A percentile compares a stretch with the other conserved stretches of the same genome.
Evolutionary conservation across 2,113 vertebrate species (phyloP).

Genomic region (Neoarius graeffei): DNA sequence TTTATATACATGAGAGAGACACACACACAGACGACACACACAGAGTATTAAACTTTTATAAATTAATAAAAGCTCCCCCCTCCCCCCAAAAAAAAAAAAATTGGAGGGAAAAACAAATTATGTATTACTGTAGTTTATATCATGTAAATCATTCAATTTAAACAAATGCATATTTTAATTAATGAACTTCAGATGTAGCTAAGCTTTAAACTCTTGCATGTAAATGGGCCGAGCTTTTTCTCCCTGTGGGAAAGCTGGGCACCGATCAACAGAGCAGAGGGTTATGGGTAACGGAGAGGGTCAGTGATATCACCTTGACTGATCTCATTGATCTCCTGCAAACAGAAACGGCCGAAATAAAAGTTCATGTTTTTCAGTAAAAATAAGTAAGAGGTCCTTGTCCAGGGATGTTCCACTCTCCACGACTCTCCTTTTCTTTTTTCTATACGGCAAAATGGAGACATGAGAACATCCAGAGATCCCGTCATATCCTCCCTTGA

Average conservation of each 20-base stretch:
- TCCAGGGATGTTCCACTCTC: no score
- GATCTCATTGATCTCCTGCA: background rate
- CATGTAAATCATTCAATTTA: background rate
- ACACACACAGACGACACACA: no score
- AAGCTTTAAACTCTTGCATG: background rate
- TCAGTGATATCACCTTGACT: background rate
- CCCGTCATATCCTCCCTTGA: no score
- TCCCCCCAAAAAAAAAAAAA: no score
- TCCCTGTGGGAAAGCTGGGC: background rate
- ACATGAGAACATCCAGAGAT: no score
- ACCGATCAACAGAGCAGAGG: background rate
- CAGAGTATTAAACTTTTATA: no score
- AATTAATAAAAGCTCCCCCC: no score
- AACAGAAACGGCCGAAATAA: background rate
- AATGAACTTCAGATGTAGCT: background rate
- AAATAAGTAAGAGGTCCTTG: background rate
- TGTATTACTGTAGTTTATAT: background rate
- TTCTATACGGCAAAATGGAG: no score
- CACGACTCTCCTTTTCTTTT: no score
- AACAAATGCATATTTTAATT: background rate
- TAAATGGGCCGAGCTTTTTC: background rate
- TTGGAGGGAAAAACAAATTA: no score
- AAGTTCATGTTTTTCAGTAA: background rate
- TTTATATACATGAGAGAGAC: no score
- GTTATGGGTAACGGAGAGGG: background rate